Conservation (phyloP, 2,888 invertebrate genomes). For the Sarcophaga caerulescens region DNA sequence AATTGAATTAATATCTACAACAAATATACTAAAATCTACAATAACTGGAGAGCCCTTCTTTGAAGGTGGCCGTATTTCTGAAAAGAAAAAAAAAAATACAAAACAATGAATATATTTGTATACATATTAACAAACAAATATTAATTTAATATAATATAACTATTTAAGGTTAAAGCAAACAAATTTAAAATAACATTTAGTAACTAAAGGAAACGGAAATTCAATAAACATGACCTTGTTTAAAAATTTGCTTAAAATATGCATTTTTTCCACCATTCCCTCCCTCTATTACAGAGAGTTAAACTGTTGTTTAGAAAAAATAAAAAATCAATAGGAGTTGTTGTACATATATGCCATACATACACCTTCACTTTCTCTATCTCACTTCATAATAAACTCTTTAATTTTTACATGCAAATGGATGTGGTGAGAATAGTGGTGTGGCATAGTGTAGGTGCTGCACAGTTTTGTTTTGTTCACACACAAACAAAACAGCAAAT, state of each 20-base stretch:
- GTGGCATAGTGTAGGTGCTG: conserved; percentile 24
- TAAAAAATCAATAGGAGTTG: conserved; percentile 58
- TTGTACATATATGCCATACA: background rate
- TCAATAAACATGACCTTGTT: conserved; percentile 56
- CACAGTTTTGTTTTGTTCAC: conserved; percentile 14
- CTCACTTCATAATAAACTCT: too few relatives aligned
- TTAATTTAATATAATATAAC: background rate
- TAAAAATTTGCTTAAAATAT: background rate
- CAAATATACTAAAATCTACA: conserved; percentile 91
- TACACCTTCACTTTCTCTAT: background rate
- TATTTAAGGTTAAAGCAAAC: background rate
- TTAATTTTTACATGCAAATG: background rate
- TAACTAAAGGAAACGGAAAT: conserved; percentile 40
- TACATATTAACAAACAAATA: conserved; percentile 4
- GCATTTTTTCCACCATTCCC: background rate
- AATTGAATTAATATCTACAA: conserved; percentile 93
- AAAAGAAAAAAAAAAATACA: conserved; percentile 49
- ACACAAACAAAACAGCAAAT: conserved; percentile 21
- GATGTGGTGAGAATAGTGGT: background rate
- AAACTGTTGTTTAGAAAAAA: background rate
- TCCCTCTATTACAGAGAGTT: background rate
- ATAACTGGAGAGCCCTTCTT: conserved; percentile 87
- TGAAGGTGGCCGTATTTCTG: conserved; percentile 91
- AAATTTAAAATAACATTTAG: conserved; percentile 9
- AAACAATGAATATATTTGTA: conserved; percentile 32